Evolutionary conservation across 2,113 vertebrate species (phyloP), one percentile per base, ranked within the genome.

Genomic region (Macquaria australasica): DNA sequence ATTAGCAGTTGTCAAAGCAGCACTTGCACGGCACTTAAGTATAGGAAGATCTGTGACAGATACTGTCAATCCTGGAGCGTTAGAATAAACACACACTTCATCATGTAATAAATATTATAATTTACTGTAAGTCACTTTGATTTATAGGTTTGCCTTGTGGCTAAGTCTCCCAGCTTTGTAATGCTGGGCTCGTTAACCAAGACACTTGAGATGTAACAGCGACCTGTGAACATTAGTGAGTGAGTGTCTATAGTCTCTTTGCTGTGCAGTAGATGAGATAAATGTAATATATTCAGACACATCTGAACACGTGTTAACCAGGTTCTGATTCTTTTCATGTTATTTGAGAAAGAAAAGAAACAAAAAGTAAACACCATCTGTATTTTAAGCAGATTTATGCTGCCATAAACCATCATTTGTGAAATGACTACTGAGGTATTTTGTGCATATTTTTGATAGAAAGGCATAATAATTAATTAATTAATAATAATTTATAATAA

Each of bases 111-210:
- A 77, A 85, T 69, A 73, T 73, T 48, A 60, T 82, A 74, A 88
- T 86, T 90, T 78, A 79, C 34, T 48, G 43, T 55, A 75, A 89
- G 55, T 81, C 73, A 31, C 53, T 72, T 53, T 82, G 82, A 89
- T 88, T 89, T 87, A 85, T 73, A 43, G 73, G 37, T 77, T 78
- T 79, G 56, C 77, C 86, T 74, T 0, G 37, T 74, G 63, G 84
- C 84, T 72, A 59, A 41, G 25, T 85, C 77, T 79, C 37, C 10
- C 53, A 64, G 79, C 58, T 68, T 78, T 81, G 69, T 31, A 31
- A 77, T 25, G 58, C 63, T 34, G 12, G 15, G 59, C 76, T 86
- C 12, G 64, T 90, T 87, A 80, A 77, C 48, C 55, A 41, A 60
- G 64, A 64, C 48, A 71, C 34, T 39, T 60, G 20, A 48, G 58